Conservation (phyloP, 2,797 vertebrate genomes). For the Coranthus polyacanthus region DNA sequence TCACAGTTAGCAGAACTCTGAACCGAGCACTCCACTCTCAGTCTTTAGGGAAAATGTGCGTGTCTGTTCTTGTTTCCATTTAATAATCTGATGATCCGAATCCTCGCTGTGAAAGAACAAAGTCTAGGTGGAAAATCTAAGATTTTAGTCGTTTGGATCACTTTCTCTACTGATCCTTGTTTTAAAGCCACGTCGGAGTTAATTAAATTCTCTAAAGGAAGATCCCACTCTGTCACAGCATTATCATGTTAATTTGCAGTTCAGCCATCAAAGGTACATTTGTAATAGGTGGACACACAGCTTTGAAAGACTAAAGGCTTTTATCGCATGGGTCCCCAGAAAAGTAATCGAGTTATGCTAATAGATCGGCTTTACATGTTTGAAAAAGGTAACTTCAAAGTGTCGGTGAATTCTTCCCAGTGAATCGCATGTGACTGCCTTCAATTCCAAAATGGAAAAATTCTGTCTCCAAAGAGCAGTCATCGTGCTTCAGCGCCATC, state of each 20-base stretch:
- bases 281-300: slow-evolving; percentile 25
- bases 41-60: neutral
- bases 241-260: slow-evolving; percentile 26
- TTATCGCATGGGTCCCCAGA: slow-evolving; percentile 62
- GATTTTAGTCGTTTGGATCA: neutral
- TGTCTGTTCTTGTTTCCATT: slow-evolving; percentile 2
- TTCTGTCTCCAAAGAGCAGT: slow-evolving; percentile 87
- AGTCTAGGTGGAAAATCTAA: too few species aligned
- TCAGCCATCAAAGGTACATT: slow-evolving; percentile 39
- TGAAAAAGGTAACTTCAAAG: slow-evolving; percentile 70
- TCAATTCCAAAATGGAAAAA: slow-evolving; percentile 86
- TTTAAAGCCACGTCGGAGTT: slow-evolving; percentile 1
- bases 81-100: neutral
- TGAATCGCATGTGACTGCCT: slow-evolving; percentile 87
- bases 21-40: neutral
- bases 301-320: too few species aligned
- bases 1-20: neutral
- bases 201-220: slow-evolving; percentile 26
- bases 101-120: too few species aligned
- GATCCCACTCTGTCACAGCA: neutral
- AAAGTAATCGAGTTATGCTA: slow-evolving; percentile 64
- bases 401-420: slow-evolving; percentile 81
- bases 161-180: neutral
- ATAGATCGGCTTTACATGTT: slow-evolving; percentile 72
- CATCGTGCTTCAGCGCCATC: slow-evolving; percentile 82